Evolutionary conservation across 1,140 invertebrate species (phyloP), one percentile per base, ranked within the genome.

Genomic region (Ptiloglossa arizonensis): DNA sequence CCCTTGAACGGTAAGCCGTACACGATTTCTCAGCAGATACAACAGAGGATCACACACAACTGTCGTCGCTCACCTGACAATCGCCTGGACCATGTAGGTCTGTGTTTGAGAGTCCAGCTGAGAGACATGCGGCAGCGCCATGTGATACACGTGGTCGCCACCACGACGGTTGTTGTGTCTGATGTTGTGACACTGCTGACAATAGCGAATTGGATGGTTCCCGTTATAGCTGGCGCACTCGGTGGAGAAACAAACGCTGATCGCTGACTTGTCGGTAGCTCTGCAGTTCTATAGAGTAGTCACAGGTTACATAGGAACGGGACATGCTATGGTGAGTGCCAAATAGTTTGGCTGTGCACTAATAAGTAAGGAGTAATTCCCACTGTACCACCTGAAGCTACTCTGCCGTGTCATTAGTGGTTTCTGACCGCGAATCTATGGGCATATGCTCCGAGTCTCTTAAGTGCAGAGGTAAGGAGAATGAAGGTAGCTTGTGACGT

Each of bases 211-310:
- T 17, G 99, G 99, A 90, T 97, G 96, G 90, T 98, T 98, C 27
- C 97, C 96, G 92, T 99, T 99, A 86, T 97, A 98, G 90, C 96
- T 97, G 19, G 97, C 97, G 92, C 99, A 99, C 92, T 99, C 98
- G 52, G 96, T 96, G 15, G 97, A 97, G 93, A 99, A 99, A 89
- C 99, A 99, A 38, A 99, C 98, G 22, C 97, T 97, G 66, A 98
- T 96, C 1, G 98, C 98, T n/a, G 97, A 95, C 91, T 99, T 99
- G 78, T 99, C 97, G 13, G 94, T 94, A 0, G 97, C 97, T 69
- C 97, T 95, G 91, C 99, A 99, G 89, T 98, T 99, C 97, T 98
- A 8, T 22, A 15, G 41, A 19, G 41, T 41, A 11, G 41, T 9
- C 41, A 11, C 2, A 41, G 6, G 8, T 41, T 41, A 2, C 13